Conservation (phyloP, 2,797 vertebrate species). For the Oceanodroma leucorhoa region DNA sequence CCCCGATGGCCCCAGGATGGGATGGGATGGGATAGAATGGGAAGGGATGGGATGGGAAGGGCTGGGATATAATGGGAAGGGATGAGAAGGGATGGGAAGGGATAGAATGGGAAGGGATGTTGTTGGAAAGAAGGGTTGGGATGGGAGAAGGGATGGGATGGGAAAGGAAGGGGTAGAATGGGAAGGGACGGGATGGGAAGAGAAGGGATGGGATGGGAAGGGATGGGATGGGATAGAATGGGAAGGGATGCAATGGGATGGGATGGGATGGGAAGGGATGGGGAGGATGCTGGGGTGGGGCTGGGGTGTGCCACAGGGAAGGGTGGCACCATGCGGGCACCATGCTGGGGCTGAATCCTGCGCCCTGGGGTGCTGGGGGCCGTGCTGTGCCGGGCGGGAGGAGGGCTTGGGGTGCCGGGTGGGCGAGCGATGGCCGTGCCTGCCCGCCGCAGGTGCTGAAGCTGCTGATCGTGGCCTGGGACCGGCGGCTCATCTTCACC, state of each 20-base stretch:
- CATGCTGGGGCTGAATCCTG: rapidly evolving
- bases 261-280: too few relatives aligned
- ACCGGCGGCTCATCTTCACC: slow-evolving; percentile 94
- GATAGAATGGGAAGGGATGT: too few relatives aligned
- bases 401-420: rapidly evolving
- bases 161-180: neutral
- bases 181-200: neutral
- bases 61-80: neutral
- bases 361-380: neutral
- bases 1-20: rapidly evolving
- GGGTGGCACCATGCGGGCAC: neutral
- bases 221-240: too few relatives aligned
- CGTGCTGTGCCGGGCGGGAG: rapidly evolving
- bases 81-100: too few relatives aligned
- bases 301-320: neutral
- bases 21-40: neutral
- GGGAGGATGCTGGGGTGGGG: rapidly evolving
- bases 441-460: slow-evolving; percentile 80
- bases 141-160: neutral
- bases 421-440: rapidly evolving
- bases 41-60: neutral
- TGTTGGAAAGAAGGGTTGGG: neutral
- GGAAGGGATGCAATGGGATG: too few relatives aligned
- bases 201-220: too few relatives aligned
- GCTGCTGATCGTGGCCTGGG: slow-evolving; percentile 92